Base-by-base conservation (phyloP, 2,888 invertebrate genomes). In the Hyposoter dolosus region DNA sequence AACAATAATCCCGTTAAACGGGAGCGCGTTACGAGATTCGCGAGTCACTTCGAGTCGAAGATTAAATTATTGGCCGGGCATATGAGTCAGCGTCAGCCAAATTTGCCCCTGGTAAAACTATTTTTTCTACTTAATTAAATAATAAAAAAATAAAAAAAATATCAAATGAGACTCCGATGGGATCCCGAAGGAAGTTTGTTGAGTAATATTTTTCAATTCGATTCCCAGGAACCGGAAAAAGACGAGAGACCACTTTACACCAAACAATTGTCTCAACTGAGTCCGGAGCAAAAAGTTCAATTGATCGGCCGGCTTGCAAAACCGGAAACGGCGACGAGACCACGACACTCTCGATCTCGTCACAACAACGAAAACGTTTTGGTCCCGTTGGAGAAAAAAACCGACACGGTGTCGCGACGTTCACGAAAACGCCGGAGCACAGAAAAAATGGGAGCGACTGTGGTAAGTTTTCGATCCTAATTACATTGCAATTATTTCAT, bases 361-460 rank as follows among this genome's bases (percentile, higher is more conserved):
- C 91, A 93, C 85, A 87, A 87, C 40, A 92, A 90, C 88, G 94
- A 94, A 71, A 92, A 93, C 84, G 79, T 90, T n/a, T 88, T 90
- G 32, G 93, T 91, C 74, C 93, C 94, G 88, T 88, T 90, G 19
- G 94, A 94, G 66, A 94, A 93, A 80, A 93, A 93, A 82, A 90
- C 88, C 28, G 95, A 95, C 86, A 94, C 95, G 35, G 93, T 94
- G 47, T 90, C 93, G 23, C 91, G 94, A 82, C 94, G 95, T 66
- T 95, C 95, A 63, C 95, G 96, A 89, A 96, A 96, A 90, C 94
- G 96, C 85, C 95, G 96, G 83, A 96, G 96, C 88, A 94, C 95
- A 23, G 96, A 96, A 89, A 96, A 96, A 93, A 94, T 95, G 88
- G 95, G 95, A 80, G 94, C 95, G 60, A 95, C 95, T 91, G 95